These are phyloP conservation scores for Diacarnus erythraeanus DNA, from an alignment of 37 sponge, comb jelly and placozoan genomes.

Conservation along the genomic window DNA sequence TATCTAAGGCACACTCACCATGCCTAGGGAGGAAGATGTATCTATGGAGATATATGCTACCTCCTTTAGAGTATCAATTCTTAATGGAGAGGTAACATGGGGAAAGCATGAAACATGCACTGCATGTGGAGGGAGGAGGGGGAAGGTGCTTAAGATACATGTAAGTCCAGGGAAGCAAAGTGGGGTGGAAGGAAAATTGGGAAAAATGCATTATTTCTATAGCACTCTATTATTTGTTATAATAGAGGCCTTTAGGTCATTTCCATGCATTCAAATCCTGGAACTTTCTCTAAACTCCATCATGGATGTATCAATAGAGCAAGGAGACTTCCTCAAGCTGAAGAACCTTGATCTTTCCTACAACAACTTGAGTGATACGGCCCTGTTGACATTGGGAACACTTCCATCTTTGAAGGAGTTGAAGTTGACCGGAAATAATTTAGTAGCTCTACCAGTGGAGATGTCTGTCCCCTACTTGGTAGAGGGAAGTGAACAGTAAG, in stretches of 20 bases:
- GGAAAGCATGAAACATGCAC: too few species aligned
- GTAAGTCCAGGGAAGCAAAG: background rate
- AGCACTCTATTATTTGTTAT: background rate
- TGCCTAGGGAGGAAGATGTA: too few species aligned
- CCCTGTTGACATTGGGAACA: slow-evolving; percentile 58
- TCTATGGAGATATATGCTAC: too few species aligned
- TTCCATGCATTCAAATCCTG: slow-evolving; percentile 56
- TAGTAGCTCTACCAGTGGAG: slow-evolving; percentile 67
- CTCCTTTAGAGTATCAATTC: too few species aligned
- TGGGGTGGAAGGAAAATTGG: background rate
- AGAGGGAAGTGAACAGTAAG: slow-evolving; percentile 1
- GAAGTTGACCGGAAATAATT: slow-evolving; percentile 74
- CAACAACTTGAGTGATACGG: slow-evolving; percentile 56
- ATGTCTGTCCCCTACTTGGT: slow-evolving; percentile 49
- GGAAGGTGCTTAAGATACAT: too few species aligned
- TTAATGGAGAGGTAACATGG: too few species aligned
- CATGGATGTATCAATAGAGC: slow-evolving; percentile 12
- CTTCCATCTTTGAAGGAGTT: slow-evolving; percentile 72
- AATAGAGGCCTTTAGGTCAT: slow-evolving; percentile 60
- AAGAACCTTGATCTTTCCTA: slow-evolving; percentile 76
- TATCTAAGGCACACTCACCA: too few species aligned
- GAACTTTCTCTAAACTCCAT: slow-evolving; percentile 69
- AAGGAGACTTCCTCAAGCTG: slow-evolving; percentile 26
- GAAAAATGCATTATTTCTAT: too few species aligned
- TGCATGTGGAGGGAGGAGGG: background rate